Percentiles rank a stretch among this genome's conserved stretches.
Conservation (phyloP, 1,140 invertebrate genomes). For the Microplitis mediator region DNA sequence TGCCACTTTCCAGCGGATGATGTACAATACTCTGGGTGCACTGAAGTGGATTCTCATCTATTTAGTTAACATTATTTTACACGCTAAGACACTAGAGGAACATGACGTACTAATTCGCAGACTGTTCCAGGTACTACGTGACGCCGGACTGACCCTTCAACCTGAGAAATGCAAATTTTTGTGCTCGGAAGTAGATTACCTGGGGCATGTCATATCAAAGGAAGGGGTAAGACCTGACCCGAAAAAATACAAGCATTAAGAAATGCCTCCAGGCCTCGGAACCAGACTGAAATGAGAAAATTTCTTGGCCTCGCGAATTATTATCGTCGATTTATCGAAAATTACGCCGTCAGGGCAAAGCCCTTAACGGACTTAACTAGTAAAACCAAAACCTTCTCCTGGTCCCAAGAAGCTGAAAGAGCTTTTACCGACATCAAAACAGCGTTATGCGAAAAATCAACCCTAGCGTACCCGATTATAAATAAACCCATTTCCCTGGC, state of each 20-base stretch:
- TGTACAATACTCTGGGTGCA: conserved; percentile 6
- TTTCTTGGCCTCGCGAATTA: not conserved
- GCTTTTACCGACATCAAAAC: too few relatives aligned
- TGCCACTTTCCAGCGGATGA: conserved; percentile 11
- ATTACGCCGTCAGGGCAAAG: not conserved
- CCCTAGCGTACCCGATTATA: too few relatives aligned
- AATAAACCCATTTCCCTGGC: too few relatives aligned
- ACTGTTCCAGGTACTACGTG: not conserved
- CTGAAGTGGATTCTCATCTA: conserved; percentile 1
- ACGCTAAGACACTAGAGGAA: not conserved
- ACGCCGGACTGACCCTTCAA: not conserved
- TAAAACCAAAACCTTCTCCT: not conserved
- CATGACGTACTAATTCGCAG: not conserved
- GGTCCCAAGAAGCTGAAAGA: not conserved
- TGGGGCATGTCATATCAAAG: conserved; percentile 34
- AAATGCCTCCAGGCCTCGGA: not conserved
- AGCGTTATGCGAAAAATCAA: too few relatives aligned
- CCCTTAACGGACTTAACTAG: not conserved
- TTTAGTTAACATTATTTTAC: conserved; percentile 39
- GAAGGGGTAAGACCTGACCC: not conserved
- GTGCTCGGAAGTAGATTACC: conserved; percentile 36
- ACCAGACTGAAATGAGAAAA: not conserved
- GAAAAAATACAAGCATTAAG: not conserved
- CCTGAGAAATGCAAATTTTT: conserved; percentile 21
- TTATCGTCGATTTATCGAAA: not conserved